phyloP scores from a whole-genome alignment of 1,140 invertebrate species.

The Meteorus sp. region DNA sequence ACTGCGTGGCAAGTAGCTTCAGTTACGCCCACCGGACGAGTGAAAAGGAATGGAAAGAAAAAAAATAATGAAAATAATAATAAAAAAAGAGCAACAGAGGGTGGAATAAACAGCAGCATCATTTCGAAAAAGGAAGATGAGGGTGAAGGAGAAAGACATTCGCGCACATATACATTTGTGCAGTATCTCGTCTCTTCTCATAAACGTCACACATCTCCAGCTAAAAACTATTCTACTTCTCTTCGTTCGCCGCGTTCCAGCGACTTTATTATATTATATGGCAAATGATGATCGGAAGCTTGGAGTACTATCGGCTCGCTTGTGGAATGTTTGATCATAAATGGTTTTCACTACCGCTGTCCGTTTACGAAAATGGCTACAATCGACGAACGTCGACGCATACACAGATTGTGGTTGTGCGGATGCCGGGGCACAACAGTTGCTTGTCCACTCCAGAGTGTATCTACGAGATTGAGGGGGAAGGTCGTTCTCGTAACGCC shows the following conservation, averaged over 20 bases:
- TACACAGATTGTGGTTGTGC: background rate
- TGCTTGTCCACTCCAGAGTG: background rate
- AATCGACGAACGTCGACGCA: conserved; percentile 21
- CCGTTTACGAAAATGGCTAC: conserved; percentile 32
- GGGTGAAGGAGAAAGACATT: too few relatives aligned
- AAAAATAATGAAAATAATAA: too few relatives aligned
- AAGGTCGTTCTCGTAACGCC: conserved; percentile 49
- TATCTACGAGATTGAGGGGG: too few relatives aligned
- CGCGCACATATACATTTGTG: conserved; percentile 6
- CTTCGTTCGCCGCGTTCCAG: conserved; percentile 34
- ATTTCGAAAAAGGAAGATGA: too few relatives aligned
- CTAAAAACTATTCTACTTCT: too few relatives aligned
- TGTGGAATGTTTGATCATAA: too few relatives aligned
- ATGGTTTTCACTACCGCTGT: conserved; percentile 27
- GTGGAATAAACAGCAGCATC: too few relatives aligned
- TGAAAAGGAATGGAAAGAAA: too few relatives aligned
- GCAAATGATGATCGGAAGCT: too few relatives aligned
- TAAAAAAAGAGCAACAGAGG: too few relatives aligned
- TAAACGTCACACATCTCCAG: conserved; percentile 48
- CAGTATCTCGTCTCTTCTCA: conserved; percentile 42
- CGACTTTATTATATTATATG: background rate
- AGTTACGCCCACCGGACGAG: background rate
- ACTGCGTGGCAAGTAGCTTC: background rate
- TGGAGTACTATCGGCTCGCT: too few relatives aligned
- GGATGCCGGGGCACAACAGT: background rate